Base-by-base conservation (phyloP, 2,888 invertebrate genomes). In the Hanleya hanleyi region DNA sequence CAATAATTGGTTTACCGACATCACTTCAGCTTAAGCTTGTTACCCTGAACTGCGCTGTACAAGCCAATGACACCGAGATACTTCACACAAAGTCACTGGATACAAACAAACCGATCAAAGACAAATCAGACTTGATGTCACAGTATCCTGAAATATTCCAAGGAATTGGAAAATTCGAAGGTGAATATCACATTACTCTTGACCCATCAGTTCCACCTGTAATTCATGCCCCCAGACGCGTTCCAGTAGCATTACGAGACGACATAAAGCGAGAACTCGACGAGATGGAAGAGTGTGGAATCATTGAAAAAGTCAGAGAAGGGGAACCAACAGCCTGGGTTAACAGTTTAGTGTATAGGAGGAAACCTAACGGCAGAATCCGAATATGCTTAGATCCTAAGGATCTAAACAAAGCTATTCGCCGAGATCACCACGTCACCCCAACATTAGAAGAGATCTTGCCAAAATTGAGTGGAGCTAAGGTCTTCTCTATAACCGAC, bases 371-470 rank as follows among this genome's bases (percentile, higher is more conserved):
- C n/a, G n/a, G 38, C 12, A 47, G 51, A 33, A 33, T 75, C 18
- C 26, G 72, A 7, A 57, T 75, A 37, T 72, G 77, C 62, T 62
- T 77, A n/a, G 69, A 77, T 37, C 74, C 64, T 15, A 33, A 35
- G 26, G 36, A 29, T 12, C 38, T 33, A 3, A 64, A 64, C 38
- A 64, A 29, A 37, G 61, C 50, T 15, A 33, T 76, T 5, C 76
- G 76, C 37, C 32, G 77, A 37, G 35, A 38, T 15, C 57, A 69
- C 35, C 73, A 70, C 37, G 36, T 36, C 22, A 49, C 64, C 18
- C 73, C 70, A 49, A 76, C 75, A 1, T 12, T 76, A 15, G 77
- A 76, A 38, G 70, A 76, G 38, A 65, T 76, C 12, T 57, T 49
- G 22, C 51, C 66, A 36, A 71, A 74, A 62, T 64, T 77, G 15